A percentile compares a stretch with the other conserved stretches of the same genome.
Evolutionary conservation across 2,888 invertebrate species (phyloP).

Genomic region (Acanthosoma haemorrhoidale): DNA sequence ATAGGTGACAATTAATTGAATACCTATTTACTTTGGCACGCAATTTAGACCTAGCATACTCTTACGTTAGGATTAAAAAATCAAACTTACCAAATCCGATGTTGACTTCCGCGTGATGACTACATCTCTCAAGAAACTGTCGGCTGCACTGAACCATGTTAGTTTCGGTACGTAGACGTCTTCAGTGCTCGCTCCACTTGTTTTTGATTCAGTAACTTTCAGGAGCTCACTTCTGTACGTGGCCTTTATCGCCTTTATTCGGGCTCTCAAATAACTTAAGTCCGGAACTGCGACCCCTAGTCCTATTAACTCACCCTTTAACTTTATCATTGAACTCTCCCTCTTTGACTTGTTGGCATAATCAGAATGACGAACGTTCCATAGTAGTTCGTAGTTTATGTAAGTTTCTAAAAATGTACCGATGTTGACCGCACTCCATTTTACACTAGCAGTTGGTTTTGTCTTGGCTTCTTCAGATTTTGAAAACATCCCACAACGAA

Average conservation of each 20-base stretch:
- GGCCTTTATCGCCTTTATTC: background rate
- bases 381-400: conserved; percentile 13
- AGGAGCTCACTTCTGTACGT: no score
- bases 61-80: background rate
- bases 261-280: background rate
- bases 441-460: background rate
- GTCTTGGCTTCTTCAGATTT: background rate
- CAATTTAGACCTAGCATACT: no score
- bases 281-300: background rate
- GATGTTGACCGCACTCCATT: background rate
- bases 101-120: background rate
- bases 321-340: conserved; percentile 21
- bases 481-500: background rate
- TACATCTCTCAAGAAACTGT: conserved; percentile 19
- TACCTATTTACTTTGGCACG: no score
- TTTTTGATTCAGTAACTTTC: no score
- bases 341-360: conserved; percentile 17
- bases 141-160: conserved; percentile 16
- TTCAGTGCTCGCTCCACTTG: background rate
- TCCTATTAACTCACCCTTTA: background rate
- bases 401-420: conserved; percentile 7
- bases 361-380: conserved; percentile 15
- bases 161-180: conserved; percentile 16
- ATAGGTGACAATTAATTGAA: no score
- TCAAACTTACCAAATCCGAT: conserved; percentile 26